A percentile compares a stretch with the other conserved stretches of the same genome.
Conservation (phyloP, 2,797 vertebrate genomes). For the Cynopterus sphinx region DNA sequence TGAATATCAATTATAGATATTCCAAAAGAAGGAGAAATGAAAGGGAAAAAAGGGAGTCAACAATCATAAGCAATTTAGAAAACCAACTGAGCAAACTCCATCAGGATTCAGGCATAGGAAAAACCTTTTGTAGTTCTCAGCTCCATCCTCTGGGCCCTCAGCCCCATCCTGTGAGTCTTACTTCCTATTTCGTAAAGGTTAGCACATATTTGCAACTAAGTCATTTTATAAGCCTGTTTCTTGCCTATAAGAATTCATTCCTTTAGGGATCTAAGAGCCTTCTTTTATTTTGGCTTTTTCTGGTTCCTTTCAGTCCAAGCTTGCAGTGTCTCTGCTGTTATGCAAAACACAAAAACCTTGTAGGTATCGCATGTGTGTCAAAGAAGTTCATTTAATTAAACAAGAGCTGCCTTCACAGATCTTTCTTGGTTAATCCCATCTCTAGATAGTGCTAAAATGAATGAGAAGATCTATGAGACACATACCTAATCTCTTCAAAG, state of each 20-base stretch:
- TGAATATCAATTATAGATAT: not conserved
- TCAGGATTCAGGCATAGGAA: not conserved
- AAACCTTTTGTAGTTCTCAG: not conserved
- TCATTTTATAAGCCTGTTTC: not conserved
- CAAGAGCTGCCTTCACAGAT: not conserved
- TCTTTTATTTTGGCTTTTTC: not conserved
- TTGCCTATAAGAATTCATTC: not conserved
- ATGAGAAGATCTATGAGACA: not conserved
- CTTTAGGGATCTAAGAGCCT: not conserved
- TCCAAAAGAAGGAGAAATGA: not conserved
- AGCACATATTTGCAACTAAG: not conserved
- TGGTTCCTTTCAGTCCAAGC: not conserved
- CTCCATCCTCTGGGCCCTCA: not conserved
- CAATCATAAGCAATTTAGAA: not conserved
- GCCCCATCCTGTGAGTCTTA: not conserved
- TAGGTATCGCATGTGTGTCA: not conserved
- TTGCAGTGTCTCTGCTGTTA: not conserved
- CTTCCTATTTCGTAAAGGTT: not conserved
- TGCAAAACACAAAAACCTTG: not conserved
- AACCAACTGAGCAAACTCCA: not conserved
- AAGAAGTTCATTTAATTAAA: not conserved
- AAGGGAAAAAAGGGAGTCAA: not conserved
- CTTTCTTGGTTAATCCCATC: not conserved
- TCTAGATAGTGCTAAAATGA: not conserved
- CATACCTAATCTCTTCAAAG: not conserved